Conservation (phyloP, 2,113 vertebrate genomes). For the Neofelis nebulosa region DNA sequence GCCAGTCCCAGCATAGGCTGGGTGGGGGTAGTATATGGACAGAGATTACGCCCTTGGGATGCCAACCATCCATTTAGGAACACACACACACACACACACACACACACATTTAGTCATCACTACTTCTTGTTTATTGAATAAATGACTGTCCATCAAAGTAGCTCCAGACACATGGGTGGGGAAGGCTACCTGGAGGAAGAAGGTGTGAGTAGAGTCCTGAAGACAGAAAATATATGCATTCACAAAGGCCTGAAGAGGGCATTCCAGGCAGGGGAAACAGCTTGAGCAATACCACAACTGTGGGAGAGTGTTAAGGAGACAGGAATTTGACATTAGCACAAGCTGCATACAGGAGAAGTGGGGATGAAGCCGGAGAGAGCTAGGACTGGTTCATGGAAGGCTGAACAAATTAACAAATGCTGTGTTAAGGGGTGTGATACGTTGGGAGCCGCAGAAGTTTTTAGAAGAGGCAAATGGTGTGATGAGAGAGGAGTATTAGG, state of each 20-base stretch:
- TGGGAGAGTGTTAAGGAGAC: neutral
- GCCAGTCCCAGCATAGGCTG: neutral
- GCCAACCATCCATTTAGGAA: neutral
- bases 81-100: neutral
- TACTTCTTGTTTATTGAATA: conserved; percentile 39
- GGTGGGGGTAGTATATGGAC: neutral
- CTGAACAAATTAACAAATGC: too few species aligned
- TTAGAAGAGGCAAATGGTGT: neutral
- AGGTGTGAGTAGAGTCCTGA: neutral
- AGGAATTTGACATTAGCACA: neutral
- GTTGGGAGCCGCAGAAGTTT: conserved; percentile 20
- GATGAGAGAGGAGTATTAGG: neutral
- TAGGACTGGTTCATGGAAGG: neutral
- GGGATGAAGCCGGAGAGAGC: neutral
- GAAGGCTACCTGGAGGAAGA: neutral
- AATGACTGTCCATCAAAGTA: neutral
- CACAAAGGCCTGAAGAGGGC: neutral
- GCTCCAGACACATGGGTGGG: neutral
- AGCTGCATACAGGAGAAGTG: neutral
- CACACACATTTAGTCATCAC: neutral
- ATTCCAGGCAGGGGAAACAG: neutral
- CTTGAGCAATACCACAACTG: neutral
- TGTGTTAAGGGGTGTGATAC: neutral
- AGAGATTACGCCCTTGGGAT: neutral
- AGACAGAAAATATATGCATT: conserved; percentile 17